Conservation (phyloP, 2,797 vertebrate species). For the Typhlichthys subterraneus region DNA sequence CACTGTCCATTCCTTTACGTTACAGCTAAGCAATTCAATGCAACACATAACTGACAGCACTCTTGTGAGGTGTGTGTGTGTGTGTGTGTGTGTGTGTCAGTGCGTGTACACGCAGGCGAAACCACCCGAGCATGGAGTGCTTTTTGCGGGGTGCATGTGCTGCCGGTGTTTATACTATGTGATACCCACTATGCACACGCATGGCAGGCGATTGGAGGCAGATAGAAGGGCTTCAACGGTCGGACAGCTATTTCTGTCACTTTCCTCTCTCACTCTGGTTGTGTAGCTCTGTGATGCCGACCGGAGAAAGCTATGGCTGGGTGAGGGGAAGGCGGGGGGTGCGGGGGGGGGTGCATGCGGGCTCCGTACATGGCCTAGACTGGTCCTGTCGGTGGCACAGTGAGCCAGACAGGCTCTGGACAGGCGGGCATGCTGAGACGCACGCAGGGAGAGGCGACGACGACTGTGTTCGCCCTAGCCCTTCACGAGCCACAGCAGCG, state of each 20-base stretch:
- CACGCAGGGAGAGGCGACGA: constrained; percentile 34
- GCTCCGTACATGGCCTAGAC: constrained; percentile 60
- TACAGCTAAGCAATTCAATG: no score
- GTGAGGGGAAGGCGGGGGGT: constrained; percentile 31
- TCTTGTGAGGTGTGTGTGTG: constrained; percentile 4
- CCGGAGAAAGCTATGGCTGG: neutral
- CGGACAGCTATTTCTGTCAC: constrained; percentile 48
- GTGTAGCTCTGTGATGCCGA: constrained; percentile 41
- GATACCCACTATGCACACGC: constrained; percentile 16
- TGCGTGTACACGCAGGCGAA: neutral
- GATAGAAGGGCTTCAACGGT: constrained; percentile 40
- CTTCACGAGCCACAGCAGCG: constrained; percentile 57
- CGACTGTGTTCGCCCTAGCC: constrained; percentile 62
- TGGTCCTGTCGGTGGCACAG: constrained; percentile 67
- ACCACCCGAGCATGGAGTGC: neutral
- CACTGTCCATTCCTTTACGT: no score
- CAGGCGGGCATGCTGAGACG: constrained; percentile 38
- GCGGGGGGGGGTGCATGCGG: constrained; percentile 50
- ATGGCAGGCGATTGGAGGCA: constrained; percentile 52
- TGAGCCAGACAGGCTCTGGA: constrained; percentile 45
- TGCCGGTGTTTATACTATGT: constrained; percentile 13
- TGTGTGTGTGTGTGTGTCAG: constrained; percentile 4
- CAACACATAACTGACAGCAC: no score
- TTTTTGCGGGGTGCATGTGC: constrained; percentile 14
- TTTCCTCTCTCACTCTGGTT: constrained; percentile 15